Percentiles rank a stretch among this genome's conserved stretches.
These are phyloP conservation scores for Ptyas mucosa DNA, from an alignment of 2,113 vertebrate genomes.

Conservation along the genomic window DNA sequence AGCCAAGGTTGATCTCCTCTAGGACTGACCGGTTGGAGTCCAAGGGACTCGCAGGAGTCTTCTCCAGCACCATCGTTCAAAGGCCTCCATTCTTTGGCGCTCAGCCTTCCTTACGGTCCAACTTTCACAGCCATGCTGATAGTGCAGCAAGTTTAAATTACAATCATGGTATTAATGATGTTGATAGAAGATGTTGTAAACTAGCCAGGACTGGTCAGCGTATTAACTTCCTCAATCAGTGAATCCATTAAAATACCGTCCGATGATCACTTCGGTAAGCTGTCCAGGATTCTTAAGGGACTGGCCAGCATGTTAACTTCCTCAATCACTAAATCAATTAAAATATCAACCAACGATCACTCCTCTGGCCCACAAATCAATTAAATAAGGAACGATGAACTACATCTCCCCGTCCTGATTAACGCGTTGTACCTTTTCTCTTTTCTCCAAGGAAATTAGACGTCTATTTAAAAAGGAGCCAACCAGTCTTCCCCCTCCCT, in stretches of 20 bases:
- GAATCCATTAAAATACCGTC: not conserved
- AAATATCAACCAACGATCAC: not conserved
- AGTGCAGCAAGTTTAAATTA: not conserved
- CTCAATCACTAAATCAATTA: not conserved
- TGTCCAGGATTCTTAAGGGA: not conserved
- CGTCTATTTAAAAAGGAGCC: conserved; percentile 27
- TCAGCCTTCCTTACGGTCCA: too few species aligned
- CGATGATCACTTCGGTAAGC: not conserved
- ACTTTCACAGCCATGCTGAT: too few species aligned
- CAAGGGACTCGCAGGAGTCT: too few species aligned
- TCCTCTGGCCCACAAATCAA: not conserved
- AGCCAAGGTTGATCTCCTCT: too few species aligned
- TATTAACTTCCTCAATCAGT: not conserved
- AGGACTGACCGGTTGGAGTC: too few species aligned
- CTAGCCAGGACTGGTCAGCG: not conserved
- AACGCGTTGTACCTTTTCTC: not conserved
- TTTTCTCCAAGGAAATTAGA: not conserved
- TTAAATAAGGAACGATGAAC: not conserved
- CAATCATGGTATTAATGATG: not conserved
- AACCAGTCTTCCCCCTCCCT: conserved; percentile 45
- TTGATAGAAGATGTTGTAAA: not conserved
- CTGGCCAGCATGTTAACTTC: not conserved
- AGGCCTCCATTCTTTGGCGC: too few species aligned
- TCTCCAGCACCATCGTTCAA: too few species aligned
- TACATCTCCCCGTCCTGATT: not conserved